Percentiles rank a stretch among this genome's conserved stretches.
Conservation (phyloP, 2,113 vertebrate genomes). For the Columbina picui region DNA sequence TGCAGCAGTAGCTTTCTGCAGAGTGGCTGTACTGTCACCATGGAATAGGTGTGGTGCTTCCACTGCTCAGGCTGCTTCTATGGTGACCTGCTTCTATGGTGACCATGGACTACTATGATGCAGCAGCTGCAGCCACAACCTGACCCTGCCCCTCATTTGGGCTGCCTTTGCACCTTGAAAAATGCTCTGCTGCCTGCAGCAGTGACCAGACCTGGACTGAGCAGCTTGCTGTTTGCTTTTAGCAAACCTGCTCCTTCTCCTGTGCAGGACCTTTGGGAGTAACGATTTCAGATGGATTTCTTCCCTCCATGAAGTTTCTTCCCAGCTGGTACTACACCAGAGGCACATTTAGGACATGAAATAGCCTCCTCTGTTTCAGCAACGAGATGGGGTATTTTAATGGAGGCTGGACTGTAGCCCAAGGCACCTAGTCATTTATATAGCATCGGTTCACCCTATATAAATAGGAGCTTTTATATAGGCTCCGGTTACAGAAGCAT, state of each 20-base stretch:
- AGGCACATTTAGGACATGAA: not conserved
- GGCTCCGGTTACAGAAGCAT: not conserved
- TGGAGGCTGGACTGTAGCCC: not conserved
- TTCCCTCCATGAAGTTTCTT: not conserved
- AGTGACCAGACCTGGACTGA: not conserved
- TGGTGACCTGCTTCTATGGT: not conserved
- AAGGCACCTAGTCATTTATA: not conserved
- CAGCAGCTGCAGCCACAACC: not conserved
- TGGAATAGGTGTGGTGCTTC: not conserved
- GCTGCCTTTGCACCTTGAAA: not conserved
- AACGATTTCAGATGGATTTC: not conserved
- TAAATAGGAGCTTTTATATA: not conserved
- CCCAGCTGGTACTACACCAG: not conserved
- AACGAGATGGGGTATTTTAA: not conserved
- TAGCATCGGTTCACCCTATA: not conserved
- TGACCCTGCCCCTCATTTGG: not conserved
- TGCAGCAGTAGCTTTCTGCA: not conserved
- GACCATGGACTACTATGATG: accelerated
- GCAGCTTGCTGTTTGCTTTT: not conserved
- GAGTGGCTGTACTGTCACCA: not conserved
- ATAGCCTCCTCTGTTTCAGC: not conserved
- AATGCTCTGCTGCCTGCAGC: not conserved
- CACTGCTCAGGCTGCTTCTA: not conserved
- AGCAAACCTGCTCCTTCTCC: not conserved
- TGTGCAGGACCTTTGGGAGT: not conserved